Evolutionary conservation across 1,140 invertebrate genomes (phyloP).

Genomic region (Pemphigus obesinymphae): DNA sequence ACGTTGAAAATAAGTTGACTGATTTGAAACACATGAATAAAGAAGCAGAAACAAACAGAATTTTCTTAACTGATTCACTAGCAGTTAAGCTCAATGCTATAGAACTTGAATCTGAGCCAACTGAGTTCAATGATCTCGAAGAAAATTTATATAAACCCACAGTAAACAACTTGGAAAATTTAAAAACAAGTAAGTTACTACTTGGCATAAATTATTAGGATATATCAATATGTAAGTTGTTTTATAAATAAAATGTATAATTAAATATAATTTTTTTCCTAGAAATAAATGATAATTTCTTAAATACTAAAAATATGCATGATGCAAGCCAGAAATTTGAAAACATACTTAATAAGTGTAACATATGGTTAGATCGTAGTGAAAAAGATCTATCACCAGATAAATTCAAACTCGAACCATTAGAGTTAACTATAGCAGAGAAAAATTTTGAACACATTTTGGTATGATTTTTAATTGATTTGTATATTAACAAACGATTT

Average conservation of each 20-base stretch:
- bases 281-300: constrained; percentile 8
- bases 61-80: constrained; percentile 16
- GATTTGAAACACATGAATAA: constrained; percentile 66
- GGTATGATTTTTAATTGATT: neutral
- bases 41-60: constrained; percentile 64
- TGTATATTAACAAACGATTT: neutral
- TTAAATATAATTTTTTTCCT: neutral
- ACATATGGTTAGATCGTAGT: constrained; percentile 3
- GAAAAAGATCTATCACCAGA: constrained; percentile 27
- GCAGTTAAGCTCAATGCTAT: constrained; percentile 26
- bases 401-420: constrained; percentile 18
- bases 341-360: neutral
- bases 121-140: constrained; percentile 3
- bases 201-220: neutral
- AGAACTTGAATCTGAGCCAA: constrained; percentile 32
- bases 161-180: neutral
- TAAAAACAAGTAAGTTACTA: constrained; percentile 3
- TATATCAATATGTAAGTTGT: neutral
- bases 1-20: constrained; percentile 65
- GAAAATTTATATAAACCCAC: constrained; percentile 17
- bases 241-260: neutral
- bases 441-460: neutral
- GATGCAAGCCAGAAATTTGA: constrained; percentile 20
- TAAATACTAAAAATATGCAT: neutral
- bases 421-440: neutral